A percentile compares a stretch with the other conserved stretches of the same genome.
Conservation (phyloP, 2,797 vertebrate species). For the Xerus rutilus region DNA sequence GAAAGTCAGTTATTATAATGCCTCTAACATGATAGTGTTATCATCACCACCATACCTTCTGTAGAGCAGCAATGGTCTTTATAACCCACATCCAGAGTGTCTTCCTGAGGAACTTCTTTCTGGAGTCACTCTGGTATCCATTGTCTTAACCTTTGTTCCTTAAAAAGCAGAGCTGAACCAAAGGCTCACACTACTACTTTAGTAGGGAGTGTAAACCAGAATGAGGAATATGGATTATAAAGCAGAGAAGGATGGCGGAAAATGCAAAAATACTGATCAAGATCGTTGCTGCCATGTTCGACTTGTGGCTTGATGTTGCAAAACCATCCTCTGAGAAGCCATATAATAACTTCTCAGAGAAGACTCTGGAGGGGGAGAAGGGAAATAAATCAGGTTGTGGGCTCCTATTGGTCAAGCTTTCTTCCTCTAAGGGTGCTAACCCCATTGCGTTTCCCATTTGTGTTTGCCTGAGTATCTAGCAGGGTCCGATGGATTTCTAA, state of each 20-base stretch:
- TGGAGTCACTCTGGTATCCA: neutral
- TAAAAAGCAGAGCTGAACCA: neutral
- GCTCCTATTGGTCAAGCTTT: neutral
- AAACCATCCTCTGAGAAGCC: neutral
- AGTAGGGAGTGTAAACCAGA: neutral
- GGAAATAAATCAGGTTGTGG: neutral
- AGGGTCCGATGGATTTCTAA: neutral
- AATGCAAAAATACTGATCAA: neutral
- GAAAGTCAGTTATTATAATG: neutral
- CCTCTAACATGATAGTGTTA: neutral
- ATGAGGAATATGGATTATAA: neutral
- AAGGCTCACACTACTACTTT: neutral
- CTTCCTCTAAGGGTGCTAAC: neutral
- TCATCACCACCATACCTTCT: neutral
- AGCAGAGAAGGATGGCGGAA: neutral
- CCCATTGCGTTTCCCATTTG: neutral
- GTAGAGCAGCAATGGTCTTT: neutral
- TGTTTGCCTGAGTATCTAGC: neutral
- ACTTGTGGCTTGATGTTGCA: neutral
- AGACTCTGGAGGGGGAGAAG: neutral
- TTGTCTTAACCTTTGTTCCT: neutral
- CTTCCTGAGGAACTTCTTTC: neutral
- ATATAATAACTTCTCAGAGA: neutral
- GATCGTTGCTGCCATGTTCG: neutral
- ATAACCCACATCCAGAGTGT: conserved; percentile 7